Conservation (phyloP, 2,888 invertebrate genomes). For the Tyria jacobaeae region DNA sequence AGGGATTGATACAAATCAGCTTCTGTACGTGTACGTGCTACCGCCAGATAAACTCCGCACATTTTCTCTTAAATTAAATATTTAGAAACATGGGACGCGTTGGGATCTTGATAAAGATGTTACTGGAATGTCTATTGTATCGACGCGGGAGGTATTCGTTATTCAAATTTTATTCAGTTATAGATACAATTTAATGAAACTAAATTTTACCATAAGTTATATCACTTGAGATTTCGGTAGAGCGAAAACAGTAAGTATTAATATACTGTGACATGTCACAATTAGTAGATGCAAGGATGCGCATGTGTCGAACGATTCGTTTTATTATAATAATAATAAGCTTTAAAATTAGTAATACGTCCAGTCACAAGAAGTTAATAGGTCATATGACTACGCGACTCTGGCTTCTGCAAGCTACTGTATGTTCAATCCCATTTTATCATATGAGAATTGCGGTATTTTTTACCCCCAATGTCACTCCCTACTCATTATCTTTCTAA, state of each 20-base stretch:
- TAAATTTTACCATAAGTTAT: neutral
- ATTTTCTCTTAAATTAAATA: slow-evolving; percentile 24
- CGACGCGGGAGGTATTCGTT: neutral
- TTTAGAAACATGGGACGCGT: slow-evolving; percentile 18
- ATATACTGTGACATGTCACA: neutral
- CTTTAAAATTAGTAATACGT: no score
- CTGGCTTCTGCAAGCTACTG: no score
- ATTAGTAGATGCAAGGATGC: no score
- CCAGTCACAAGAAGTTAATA: no score
- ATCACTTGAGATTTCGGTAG: neutral
- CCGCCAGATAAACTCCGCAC: slow-evolving; percentile 7
- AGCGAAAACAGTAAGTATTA: neutral
- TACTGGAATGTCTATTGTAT: slow-evolving; percentile 11
- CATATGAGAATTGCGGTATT: no score
- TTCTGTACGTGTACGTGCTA: slow-evolving; percentile 10
- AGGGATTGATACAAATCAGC: slow-evolving; percentile 25
- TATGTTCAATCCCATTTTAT: no score
- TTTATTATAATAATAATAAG: no score
- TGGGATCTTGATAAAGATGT: slow-evolving; percentile 9
- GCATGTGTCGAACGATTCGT: neutral
- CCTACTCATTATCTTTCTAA: no score
- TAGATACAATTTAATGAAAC: neutral
- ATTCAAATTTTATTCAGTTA: neutral
- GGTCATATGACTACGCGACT: no score
- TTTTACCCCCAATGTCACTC: no score